These are phyloP conservation scores for Pseudochaenichthys georgianus DNA, from an alignment of 2,797 vertebrate genomes.

Conservation along the genomic window DNA sequence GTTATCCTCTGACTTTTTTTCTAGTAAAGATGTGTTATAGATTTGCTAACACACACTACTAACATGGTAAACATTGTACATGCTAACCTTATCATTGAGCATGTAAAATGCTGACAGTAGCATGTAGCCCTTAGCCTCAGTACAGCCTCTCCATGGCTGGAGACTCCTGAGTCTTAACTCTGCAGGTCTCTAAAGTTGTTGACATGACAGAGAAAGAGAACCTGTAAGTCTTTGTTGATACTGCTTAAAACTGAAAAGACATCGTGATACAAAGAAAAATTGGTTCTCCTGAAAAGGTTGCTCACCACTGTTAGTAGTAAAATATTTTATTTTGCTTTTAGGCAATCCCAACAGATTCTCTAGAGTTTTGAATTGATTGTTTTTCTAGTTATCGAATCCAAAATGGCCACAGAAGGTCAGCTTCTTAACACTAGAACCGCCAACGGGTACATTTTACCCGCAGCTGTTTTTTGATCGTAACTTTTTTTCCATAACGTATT, in stretches of 20 bases:
- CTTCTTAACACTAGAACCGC: neutral
- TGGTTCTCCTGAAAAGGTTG: neutral
- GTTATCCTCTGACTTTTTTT: no score
- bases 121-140: neutral
- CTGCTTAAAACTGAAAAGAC: neutral
- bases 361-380: neutral
- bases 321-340: neutral
- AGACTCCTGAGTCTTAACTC: neutral
- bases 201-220: neutral
- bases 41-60: no score
- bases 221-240: neutral
- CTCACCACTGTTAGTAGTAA: neutral
- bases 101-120: neutral
- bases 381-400: neutral
- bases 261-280: neutral
- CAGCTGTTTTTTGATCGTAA: no score
- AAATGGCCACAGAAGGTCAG: neutral
- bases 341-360: neutral
- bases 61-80: neutral
- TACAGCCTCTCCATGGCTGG: neutral
- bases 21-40: no score
- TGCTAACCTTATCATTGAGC: neutral
- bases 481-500: no score
- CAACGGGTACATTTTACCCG: no score
- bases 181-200: neutral